phyloP scores from a whole-genome alignment of 2,888 invertebrate species.

The Polydrusus pterygomalis region DNA sequence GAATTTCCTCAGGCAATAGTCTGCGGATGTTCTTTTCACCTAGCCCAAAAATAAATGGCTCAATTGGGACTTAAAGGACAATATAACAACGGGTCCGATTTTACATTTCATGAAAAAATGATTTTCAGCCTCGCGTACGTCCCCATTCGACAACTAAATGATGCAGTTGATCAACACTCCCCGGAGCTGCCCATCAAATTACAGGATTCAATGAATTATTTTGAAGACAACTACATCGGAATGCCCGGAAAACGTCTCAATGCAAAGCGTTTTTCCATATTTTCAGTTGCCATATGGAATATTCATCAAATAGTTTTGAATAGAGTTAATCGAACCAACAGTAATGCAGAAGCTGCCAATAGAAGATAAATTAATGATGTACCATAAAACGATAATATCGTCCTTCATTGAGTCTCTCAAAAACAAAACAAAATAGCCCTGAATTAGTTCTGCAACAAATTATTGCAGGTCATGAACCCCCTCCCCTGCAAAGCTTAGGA shows the following conservation, averaged over 20 bases:
- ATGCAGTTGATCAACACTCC: not conserved
- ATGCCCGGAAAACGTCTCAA: not conserved
- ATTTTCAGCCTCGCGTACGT: not conserved
- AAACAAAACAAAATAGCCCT: too few species aligned
- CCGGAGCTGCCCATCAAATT: not conserved
- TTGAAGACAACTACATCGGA: not conserved
- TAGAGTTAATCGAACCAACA: too few species aligned
- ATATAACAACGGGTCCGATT: not conserved
- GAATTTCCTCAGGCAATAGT: not conserved
- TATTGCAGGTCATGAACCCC: too few species aligned
- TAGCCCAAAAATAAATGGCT: not conserved
- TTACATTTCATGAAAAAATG: not conserved
- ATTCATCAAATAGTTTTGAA: too few species aligned
- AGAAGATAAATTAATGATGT: too few species aligned
- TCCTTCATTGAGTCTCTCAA: too few species aligned
- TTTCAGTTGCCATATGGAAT: too few species aligned
- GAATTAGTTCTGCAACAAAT: too few species aligned
- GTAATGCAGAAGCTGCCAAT: too few species aligned
- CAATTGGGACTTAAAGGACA: not conserved
- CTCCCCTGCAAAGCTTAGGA: too few species aligned
- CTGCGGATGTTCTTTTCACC: constrained; percentile 1
- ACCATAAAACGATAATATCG: too few species aligned
- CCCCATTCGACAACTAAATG: too few species aligned
- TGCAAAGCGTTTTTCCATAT: not conserved
- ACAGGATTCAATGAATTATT: not conserved